Evolutionary conservation across 2,797 vertebrate genomes (phyloP), one percentile per base, ranked within the genome.

Genomic region (Chelmon rostratus): DNA sequence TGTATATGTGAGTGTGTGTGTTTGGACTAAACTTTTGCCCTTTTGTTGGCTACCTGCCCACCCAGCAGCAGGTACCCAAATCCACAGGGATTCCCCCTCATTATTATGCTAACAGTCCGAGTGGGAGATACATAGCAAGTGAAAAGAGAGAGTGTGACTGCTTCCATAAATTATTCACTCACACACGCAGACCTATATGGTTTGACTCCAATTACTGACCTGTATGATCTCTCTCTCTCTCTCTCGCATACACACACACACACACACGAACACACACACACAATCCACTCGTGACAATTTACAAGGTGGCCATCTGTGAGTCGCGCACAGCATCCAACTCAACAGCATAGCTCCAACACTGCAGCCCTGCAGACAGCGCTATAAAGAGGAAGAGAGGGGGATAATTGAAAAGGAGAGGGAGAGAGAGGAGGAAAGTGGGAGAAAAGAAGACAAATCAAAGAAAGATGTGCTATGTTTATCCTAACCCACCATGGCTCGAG

Each of bases 191-290:
- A 87, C 80, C 77, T 72, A 65, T 75, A 81, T 69, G 79, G 82
- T 80, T 88, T 76, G 78, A 88, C 89, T 92, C 89, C 88, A 92
- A 90, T 89, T 90, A 89, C 76, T 88, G 86, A 90, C 86, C 87
- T 73, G 72, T 19, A 73, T 56, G 11, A 66, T 65, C 19, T 0
- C 10, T 23, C 61, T 44, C 57, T 38, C 46, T 46, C 63, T 13
- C 40, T n/a, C 23, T n/a, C 59, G 9, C 62, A 50, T 59, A 65
- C 73, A 25, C 33, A 44, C 47, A 67, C 56, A n/a, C 49, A 61
- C 46, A 53, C 56, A 59, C 62, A 65, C 57, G 68, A 65, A 47
- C 58, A 50, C 37, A 52, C 46, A 75, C 62, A 56, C 9, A 68
- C 25, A 81, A 65, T 79, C 71, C 75, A 72, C 78, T 85, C 3